phyloP scores from a whole-genome alignment of 2,888 invertebrate species.

The Drosophila planitibia region DNA sequence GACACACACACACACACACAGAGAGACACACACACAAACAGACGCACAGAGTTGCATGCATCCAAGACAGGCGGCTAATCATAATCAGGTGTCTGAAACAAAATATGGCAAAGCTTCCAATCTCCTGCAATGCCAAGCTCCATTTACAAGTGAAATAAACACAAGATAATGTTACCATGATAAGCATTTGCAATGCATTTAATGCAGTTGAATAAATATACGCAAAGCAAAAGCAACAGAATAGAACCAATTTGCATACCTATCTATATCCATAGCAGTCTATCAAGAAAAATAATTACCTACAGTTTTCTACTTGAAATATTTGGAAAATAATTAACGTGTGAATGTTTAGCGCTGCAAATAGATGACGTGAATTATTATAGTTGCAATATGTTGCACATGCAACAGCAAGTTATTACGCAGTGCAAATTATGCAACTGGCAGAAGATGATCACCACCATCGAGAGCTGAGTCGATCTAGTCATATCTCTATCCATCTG shows the following conservation, averaged over 20 bases:
- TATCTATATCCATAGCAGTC: background rate
- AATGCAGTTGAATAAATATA: background rate
- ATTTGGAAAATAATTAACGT: background rate
- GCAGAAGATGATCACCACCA: background rate
- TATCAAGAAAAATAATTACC: background rate
- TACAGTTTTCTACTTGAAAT: background rate
- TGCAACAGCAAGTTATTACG: background rate
- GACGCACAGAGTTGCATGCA: background rate
- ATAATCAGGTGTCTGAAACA: slow-evolving; percentile 10
- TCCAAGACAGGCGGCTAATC: background rate
- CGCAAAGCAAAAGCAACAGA: background rate
- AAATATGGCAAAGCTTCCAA: background rate
- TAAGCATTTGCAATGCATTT: background rate
- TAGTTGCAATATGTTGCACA: background rate
- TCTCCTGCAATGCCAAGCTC: background rate
- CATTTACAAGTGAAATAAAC: background rate
- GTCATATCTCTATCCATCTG: background rate
- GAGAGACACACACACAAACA: background rate
- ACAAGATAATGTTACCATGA: background rate
- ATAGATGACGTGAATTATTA: background rate
- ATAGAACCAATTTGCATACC: background rate
- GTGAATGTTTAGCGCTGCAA: background rate
- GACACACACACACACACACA: background rate
- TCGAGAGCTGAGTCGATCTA: background rate
- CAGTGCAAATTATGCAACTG: background rate